Evolutionary conservation across 1,140 invertebrate species (phyloP).

Genomic region (Hyphantria cunea): DNA sequence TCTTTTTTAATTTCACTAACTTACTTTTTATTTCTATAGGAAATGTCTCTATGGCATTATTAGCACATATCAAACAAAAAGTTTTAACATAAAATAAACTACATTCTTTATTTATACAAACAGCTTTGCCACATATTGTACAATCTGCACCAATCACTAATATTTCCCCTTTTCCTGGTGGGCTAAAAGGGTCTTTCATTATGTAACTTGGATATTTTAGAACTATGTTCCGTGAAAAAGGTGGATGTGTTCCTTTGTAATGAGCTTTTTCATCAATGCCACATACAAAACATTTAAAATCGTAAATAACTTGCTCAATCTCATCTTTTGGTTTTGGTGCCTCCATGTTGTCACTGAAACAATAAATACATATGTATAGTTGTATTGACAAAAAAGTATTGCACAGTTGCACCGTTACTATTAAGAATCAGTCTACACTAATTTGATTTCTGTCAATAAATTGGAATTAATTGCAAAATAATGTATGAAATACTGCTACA

Average conservation of each 20-base stretch:
- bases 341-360: conserved; percentile 55
- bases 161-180: conserved; percentile 84
- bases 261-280: conserved; percentile 86
- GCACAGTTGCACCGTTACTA: no score
- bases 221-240: conserved; percentile 85
- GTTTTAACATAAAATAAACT: conserved; percentile 90
- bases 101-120: conserved; percentile 89
- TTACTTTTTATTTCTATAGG: conserved; percentile 81
- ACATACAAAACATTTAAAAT: conserved; percentile 86
- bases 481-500: no score
- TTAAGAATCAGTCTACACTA: no score
- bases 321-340: conserved; percentile 48
- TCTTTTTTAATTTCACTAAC: conserved; percentile 43
- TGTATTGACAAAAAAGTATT: not conserved
- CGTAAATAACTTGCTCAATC: conserved; percentile 51
- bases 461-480: no score
- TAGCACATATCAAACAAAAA: conserved; percentile 88
- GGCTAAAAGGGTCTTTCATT: conserved; percentile 92
- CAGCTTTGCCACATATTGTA: conserved; percentile 84
- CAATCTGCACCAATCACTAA: conserved; percentile 90
- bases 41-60: conserved; percentile 83
- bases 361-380: conserved; percentile 21
- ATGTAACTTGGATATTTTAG: conserved; percentile 89
- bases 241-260: conserved; percentile 87
- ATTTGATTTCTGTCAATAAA: no score